Conservation (phyloP, 2,888 invertebrate genomes). For the Opisthograptis luteolata region DNA sequence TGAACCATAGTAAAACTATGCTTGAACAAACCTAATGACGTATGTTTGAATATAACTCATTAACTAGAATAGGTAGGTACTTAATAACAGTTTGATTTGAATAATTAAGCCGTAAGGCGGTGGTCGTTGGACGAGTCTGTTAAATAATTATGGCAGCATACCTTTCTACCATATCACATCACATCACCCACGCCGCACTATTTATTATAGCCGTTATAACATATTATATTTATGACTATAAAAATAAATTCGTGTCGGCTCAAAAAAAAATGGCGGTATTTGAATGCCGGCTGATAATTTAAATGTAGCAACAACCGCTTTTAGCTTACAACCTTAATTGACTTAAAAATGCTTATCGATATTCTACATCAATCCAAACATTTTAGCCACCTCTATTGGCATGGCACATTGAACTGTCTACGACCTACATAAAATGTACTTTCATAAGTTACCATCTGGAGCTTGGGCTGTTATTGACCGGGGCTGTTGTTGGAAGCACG, state of each 20-base stretch:
- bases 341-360: slow-evolving; percentile 85
- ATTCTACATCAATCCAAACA: slow-evolving; percentile 52
- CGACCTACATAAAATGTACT: slow-evolving; percentile 42
- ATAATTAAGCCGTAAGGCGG: background rate
- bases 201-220: slow-evolving; percentile 73
- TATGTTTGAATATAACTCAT: too few species aligned
- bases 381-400: slow-evolving; percentile 36
- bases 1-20: too few species aligned
- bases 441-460: slow-evolving; percentile 37
- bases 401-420: slow-evolving; percentile 51
- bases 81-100: too few species aligned
- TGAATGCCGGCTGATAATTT: slow-evolving; percentile 84
- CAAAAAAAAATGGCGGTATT: slow-evolving; percentile 83
- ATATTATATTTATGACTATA: slow-evolving; percentile 55
- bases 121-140: background rate
- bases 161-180: slow-evolving; percentile 5
- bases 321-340: slow-evolving; percentile 85
- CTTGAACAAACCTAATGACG: too few species aligned
- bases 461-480: slow-evolving; percentile 63
- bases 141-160: background rate
- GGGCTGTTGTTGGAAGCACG: slow-evolving; percentile 74
- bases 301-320: slow-evolving; percentile 85
- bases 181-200: slow-evolving; percentile 68
- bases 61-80: too few species aligned
- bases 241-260: slow-evolving; percentile 83